phyloP scores from a whole-genome alignment of 2,888 invertebrate genomes.

The Ecliptopera silaceata region DNA sequence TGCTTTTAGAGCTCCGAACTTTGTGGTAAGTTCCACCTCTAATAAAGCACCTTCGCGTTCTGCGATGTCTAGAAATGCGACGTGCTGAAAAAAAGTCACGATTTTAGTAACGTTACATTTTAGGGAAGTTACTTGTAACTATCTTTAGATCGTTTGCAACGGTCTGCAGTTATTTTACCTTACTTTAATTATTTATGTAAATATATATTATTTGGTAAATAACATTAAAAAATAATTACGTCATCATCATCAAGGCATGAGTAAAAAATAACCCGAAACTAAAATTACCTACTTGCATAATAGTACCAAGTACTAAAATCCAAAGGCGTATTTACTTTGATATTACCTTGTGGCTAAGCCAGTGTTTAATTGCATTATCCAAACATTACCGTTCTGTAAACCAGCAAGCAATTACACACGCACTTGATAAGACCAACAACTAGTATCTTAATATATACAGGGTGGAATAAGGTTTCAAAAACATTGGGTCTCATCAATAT shows the following conservation, averaged over 20 bases:
- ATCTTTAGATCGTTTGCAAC: too few relatives aligned
- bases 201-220: too few relatives aligned
- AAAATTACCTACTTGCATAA: neutral
- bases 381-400: slow-evolving; percentile 10
- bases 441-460: too few relatives aligned
- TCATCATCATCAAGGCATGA: too few relatives aligned
- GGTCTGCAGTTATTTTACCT: too few relatives aligned
- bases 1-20: slow-evolving; percentile 69
- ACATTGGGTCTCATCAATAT: too few relatives aligned
- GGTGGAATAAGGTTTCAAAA: too few relatives aligned
- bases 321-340: slow-evolving; percentile 10
- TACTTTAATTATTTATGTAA: too few relatives aligned
- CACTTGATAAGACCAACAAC: slow-evolving; percentile 11
- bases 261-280: neutral
- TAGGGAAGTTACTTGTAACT: too few relatives aligned
- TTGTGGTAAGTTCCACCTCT: slow-evolving; percentile 60
- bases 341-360: slow-evolving; percentile 10
- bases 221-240: too few relatives aligned
- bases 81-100: slow-evolving; percentile 57
- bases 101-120: too few relatives aligned
- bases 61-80: slow-evolving; percentile 67
- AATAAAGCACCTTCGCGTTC: slow-evolving; percentile 61
- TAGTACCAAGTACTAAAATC: neutral
- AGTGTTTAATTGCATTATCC: slow-evolving; percentile 13
- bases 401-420: slow-evolving; percentile 6